Evolutionary conservation across 2,113 vertebrate species (phyloP), one percentile per base, ranked within the genome.

Genomic region (Cryptotis parvus): DNA sequence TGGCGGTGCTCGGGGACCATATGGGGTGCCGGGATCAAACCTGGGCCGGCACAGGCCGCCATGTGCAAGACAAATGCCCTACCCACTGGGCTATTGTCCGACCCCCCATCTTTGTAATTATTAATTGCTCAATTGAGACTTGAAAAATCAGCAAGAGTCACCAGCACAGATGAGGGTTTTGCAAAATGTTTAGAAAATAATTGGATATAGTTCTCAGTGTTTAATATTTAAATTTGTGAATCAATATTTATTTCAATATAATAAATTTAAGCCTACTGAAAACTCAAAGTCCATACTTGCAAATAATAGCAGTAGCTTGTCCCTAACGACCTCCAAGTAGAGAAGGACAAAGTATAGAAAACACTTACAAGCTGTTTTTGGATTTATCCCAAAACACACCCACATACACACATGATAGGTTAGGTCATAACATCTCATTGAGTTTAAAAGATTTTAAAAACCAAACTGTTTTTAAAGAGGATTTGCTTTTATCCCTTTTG

Each of bases 331-430:
- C 91, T 95, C 22, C 76, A 91, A 69, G 9, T 37, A 39, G n/a
- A 87, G 39, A 92, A 92, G 91, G 89, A 86, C 86, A 93, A 89
- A 85, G 66, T 68, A 91, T 20, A 82, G 92, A 61, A 92, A 95
- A 94, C 85, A 94, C 39, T 82, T 91, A 79, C 68, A 94, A 91
- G 52, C 93, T 85, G 92, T 73, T 95, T 80, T 65, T 80, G 33
- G 29, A 75, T 96, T 96, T 96, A 93, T 81, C 91, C 94, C 92
- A 77, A 96, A 96, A 96, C 37, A 95, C 92, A 43, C 95, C 90
- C 94, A 95, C 94, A 9, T 74, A 76, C 55, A 73, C 93, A 91
- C 35, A 74, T 29, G n/a, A 58, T 69, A 20, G 45, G n/a, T 15
- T 37, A 77, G 43, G 3, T 70, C 91, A 91, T 41, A 92, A 92